These are phyloP conservation scores for Sinotaia quadrata DNA, from an alignment of 2,888 invertebrate genomes.

Conservation along the genomic window DNA sequence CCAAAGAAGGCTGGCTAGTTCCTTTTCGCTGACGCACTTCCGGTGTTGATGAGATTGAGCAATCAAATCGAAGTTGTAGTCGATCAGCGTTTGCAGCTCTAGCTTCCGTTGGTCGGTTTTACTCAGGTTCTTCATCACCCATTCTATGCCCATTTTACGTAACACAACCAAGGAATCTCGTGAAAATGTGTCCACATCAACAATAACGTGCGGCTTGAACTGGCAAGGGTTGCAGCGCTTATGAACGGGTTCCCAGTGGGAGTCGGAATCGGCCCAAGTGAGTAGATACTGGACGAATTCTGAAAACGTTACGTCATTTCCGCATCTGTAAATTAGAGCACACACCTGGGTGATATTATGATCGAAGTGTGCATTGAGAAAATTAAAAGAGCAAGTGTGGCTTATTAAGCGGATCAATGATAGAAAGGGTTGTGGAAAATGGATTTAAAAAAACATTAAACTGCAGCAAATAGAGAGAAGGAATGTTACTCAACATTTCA, in stretches of 20 bases:
- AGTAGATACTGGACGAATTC: conserved; percentile 10
- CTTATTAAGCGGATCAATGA: too few species aligned
- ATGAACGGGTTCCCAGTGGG: conserved; percentile 27
- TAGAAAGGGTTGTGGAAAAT: too few species aligned
- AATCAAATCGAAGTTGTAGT: conserved; percentile 18
- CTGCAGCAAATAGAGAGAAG: too few species aligned
- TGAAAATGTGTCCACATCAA: conserved; percentile 18
- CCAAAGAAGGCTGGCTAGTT: conserved; percentile 15
- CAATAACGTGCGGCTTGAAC: conserved; percentile 15
- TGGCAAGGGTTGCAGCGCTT: conserved; percentile 29
- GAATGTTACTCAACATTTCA: too few species aligned
- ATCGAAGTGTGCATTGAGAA: too few species aligned
- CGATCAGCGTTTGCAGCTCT: conserved; percentile 17
- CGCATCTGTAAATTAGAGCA: conserved; percentile 5
- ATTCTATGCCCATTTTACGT: not conserved
- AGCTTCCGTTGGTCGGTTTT: not conserved
- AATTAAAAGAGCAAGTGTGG: too few species aligned
- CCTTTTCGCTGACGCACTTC: not conserved
- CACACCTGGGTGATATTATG: too few species aligned
- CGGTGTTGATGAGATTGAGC: not conserved
- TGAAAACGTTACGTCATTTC: conserved; percentile 10
- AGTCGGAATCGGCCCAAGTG: not conserved
- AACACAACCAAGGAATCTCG: conserved; percentile 2
- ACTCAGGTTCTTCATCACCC: not conserved
- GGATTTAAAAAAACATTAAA: too few species aligned